Evolutionary conservation across 2,888 invertebrate species (phyloP), one percentile per base, ranked within the genome.

Genomic region (Ormyrus thymus): DNA sequence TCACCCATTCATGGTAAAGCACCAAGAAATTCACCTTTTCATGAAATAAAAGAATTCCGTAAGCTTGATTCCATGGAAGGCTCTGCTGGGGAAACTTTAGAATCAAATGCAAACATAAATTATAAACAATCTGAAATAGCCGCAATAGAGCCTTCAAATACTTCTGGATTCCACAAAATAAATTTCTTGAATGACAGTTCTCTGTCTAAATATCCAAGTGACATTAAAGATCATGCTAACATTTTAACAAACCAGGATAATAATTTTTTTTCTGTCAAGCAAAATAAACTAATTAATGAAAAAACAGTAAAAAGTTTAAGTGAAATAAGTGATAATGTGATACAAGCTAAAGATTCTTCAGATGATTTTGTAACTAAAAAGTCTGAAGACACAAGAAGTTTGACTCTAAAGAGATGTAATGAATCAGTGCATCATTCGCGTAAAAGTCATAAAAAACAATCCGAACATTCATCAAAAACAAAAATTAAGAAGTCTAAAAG

Each of bases 401-500:
- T 88, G 15, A 86, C 89, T 7, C 43, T 87, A 45, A 89, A 89
- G 48, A 88, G 88, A 85, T 69, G 79, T 7, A 79, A 81, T 11
- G 83, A 84, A 48, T 50, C 77, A 2, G 78, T 81, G 6, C 76
- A 83, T 56, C 84, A 83, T 46, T 83, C 85, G 1, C 85, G 86
- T 4, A 86, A 89, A 73, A 86, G 77, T 70, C 86, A 84, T 78
- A 86, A 82, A 56, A 83, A 85, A 10, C 85, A 83, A 9, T 81
- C 81, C 2, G 84, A 85, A 46, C 82, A 81, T 46, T 84, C 84
- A 7, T 69, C 82, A 5, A 84, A 83, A 66, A 82, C 83, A 43
- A 81, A 84, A 48, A 80, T 72, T 5, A 80, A 76, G 46, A 85
- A 85, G 48, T 59, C 76, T 10, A 79, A 80, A 48, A 68, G n/a